Evolutionary conservation across 1,140 invertebrate genomes (phyloP), one percentile per base, ranked within the genome.

Genomic region (Cotesia typhae): DNA sequence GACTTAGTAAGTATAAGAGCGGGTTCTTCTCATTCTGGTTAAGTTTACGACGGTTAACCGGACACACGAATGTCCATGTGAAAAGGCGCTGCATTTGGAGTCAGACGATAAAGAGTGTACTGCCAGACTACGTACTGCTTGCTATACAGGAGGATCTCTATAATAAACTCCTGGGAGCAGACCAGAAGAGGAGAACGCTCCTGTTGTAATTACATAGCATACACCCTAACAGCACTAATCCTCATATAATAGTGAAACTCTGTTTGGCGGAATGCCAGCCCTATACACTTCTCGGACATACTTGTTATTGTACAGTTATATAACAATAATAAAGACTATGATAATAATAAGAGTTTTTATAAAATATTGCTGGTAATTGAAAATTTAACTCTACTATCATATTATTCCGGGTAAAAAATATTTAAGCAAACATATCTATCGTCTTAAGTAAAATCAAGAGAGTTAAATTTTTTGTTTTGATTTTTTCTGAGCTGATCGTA

Each of bases 221-320:
- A 41, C 67, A 47, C 41, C 3, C 6, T 53, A 64, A 51, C 20
- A 71, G 70, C 76, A 75, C 73, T 80, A 79, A 80, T 81, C 75
- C 75, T 75, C 71, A 63, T 76, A 76, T 76, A 79, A 79, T 73
- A 73, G 67, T 74, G 78, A 76, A 74, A 70, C 41, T 67, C 37
- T 63, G 59, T 73, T 76, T 81, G 80, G 80, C 78, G 71, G 61
- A 66, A 75, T 71, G 75, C 80, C 79, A 81, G 74, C 77, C 60
- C 70, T 61, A 71, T 65, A 36, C 10, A 12, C 35, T 37, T 4
- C 9, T 37, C 35, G 35, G 35, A 12, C 60, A 57, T 20, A 57
- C 53, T 57, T 6, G 17, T 57, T 57, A 57, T 57, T 20, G 53
- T 57, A 57, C 12, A 47, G 41, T 47, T 47, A 10, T 47, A 47